Evolutionary conservation across 2,888 invertebrate genomes (phyloP).

Genomic region (Aphodius granarius): DNA sequence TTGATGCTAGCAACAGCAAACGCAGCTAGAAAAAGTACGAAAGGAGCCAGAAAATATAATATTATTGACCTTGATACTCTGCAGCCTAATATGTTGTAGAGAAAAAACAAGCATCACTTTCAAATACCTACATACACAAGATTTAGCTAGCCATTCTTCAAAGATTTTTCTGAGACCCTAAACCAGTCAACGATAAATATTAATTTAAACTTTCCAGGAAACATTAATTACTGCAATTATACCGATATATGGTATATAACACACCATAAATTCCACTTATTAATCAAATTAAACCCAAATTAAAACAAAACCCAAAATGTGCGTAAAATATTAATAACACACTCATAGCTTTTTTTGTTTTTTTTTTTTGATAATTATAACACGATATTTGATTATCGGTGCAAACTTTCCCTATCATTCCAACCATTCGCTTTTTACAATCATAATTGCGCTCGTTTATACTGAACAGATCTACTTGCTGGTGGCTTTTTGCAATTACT

Average conservation of each 20-base stretch:
- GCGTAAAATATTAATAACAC: not conserved
- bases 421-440: not conserved
- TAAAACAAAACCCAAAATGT: not conserved
- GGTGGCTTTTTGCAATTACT: not conserved
- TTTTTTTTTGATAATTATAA: not conserved
- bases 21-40: too few species aligned
- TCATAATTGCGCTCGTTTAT: not conserved
- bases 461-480: not conserved
- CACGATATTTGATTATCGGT: not conserved
- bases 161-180: not conserved
- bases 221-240: not conserved
- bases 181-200: not conserved
- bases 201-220: not conserved
- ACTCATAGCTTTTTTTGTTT: not conserved
- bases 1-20: too few species aligned
- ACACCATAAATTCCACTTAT: not conserved
- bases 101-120: too few species aligned
- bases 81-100: too few species aligned
- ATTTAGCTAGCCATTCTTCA: too few species aligned
- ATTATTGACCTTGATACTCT: too few species aligned
- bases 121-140: too few species aligned
- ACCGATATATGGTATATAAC: not conserved
- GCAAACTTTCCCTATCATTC: not conserved
- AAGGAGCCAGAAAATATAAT: too few species aligned
- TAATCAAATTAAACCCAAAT: not conserved